phyloP scores from a whole-genome alignment of 2,113 vertebrate genomes.

The Spea multiplicata region DNA sequence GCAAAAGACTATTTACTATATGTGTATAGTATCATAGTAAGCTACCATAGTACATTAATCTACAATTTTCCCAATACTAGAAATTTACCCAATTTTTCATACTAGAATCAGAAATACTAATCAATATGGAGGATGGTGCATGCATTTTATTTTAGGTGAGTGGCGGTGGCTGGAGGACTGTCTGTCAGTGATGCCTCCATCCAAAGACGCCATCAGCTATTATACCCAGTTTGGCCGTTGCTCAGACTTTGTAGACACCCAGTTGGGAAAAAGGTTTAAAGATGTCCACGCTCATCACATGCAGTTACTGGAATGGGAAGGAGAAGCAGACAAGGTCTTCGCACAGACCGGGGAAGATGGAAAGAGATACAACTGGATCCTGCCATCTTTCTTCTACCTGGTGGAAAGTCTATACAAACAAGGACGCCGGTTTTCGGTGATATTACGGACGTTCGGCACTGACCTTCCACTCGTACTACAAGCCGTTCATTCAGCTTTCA shows the following conservation, averaged over 20 bases:
- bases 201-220: conserved; percentile 69
- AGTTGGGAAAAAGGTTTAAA: conserved; percentile 66
- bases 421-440: conserved; percentile 66
- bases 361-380: conserved; percentile 75
- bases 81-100: neutral
- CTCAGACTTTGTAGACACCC: conserved; percentile 64
- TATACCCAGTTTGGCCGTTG: conserved; percentile 71
- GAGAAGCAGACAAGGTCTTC: conserved; percentile 63
- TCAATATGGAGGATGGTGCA: no score
- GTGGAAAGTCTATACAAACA: conserved; percentile 67
- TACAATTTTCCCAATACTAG: no score
- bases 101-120: no score
- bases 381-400: conserved; percentile 85
- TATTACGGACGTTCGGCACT: conserved; percentile 80
- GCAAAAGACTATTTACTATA: no score
- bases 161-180: conserved; percentile 82
- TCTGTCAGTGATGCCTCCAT: conserved; percentile 72
- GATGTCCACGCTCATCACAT: conserved; percentile 68
- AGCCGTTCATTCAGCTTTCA: conserved; percentile 62
- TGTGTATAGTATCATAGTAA: no score
- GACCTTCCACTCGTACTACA: conserved; percentile 72
- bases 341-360: conserved; percentile 65
- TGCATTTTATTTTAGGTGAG: conserved; percentile 63
- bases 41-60: no score
- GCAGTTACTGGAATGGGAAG: conserved; percentile 73